Conservation (phyloP, 1,140 invertebrate genomes). For the Cylas formicarius region DNA sequence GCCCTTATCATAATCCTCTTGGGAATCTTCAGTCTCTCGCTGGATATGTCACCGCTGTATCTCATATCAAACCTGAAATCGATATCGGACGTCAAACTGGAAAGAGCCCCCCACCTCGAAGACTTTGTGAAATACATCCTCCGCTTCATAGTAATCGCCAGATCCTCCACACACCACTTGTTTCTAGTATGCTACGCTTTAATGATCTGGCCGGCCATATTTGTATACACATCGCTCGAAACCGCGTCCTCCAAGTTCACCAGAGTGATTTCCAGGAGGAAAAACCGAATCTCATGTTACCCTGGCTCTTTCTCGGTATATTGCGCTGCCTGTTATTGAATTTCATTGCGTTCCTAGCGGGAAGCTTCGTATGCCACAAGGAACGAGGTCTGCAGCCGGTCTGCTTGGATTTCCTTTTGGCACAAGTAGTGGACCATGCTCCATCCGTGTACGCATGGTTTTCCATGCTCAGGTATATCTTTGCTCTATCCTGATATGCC, state of each 20-base stretch:
- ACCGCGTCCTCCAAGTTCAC: not conserved
- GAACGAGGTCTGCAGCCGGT: slow-evolving; percentile 8
- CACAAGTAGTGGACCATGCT: slow-evolving; percentile 16
- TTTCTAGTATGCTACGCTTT: slow-evolving; percentile 18
- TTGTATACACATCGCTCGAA: slow-evolving; percentile 13
- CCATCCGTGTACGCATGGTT: slow-evolving; percentile 20
- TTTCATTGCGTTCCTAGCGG: slow-evolving; percentile 10
- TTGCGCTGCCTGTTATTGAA: slow-evolving; percentile 13
- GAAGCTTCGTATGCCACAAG: slow-evolving; percentile 10
- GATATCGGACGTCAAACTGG: slow-evolving; percentile 16
- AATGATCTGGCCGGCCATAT: slow-evolving; percentile 23
- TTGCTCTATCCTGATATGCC: not conserved
- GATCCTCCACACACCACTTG: slow-evolving; percentile 11
- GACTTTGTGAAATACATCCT: slow-evolving; percentile 14
- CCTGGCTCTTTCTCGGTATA: slow-evolving; percentile 18
- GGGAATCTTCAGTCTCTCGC: slow-evolving; percentile 11
- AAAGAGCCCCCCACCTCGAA: slow-evolving; percentile 10
- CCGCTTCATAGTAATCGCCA: slow-evolving; percentile 6
- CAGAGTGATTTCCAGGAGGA: slow-evolving; percentile 7
- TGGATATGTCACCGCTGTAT: slow-evolving; percentile 10
- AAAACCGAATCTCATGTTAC: slow-evolving; percentile 15
- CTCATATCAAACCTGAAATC: slow-evolving; percentile 10
- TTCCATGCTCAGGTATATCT: slow-evolving; percentile 2
- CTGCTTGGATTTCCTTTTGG: slow-evolving; percentile 16
- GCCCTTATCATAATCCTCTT: slow-evolving; percentile 10